Evolutionary conservation across 1,140 invertebrate species (phyloP), one percentile per base, ranked within the genome.

Genomic region (Chlorops oryzae): DNA sequence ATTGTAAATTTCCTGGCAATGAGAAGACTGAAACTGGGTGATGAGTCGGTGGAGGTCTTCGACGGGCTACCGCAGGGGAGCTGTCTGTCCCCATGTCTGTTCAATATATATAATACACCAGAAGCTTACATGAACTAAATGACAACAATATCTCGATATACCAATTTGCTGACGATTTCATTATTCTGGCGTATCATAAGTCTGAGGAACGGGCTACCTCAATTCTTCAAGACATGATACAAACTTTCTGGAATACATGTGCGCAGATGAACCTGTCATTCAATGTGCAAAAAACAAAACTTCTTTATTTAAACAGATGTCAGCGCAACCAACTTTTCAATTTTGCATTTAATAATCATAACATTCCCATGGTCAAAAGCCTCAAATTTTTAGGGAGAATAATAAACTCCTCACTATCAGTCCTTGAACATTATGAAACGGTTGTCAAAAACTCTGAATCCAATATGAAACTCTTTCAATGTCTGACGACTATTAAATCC

Each of bases 81-180:
- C 25, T 45, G 24, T 32, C 13, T 45, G 7, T 18, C 22, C n/a
- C 27, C 43, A 7, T 7, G 18, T 13, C 24, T 45, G 3, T 28
- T 28, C n/a, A 45, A 28, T 20, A 9, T 27, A n/a, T n/a, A n/a
- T n/a, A n/a, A 7, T 27, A 28, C 10, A 27, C 23, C 20, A 17
- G 13, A 17, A 15, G 20, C 5, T 13, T 18, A 15, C 25, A 45
- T n/a, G n/a, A n/a, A n/a, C n/a, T n/a, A n/a, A n/a, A n/a, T n/a
- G n/a, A n/a, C n/a, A n/a, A n/a, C n/a, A n/a, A n/a, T 6, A 45
- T 28, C 3, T 10, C 28, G n/a, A 3, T 28, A 3, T 45, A 18
- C 21, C 43, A 45, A 13, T 45, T 45, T 17, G 43, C 27, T 9
- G 25, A 45, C 25, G 43, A 45, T 18, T 45, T 45, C 17, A 18